Conservation (phyloP, 2,113 vertebrate species). For the Callocephalon fimbriatum region DNA sequence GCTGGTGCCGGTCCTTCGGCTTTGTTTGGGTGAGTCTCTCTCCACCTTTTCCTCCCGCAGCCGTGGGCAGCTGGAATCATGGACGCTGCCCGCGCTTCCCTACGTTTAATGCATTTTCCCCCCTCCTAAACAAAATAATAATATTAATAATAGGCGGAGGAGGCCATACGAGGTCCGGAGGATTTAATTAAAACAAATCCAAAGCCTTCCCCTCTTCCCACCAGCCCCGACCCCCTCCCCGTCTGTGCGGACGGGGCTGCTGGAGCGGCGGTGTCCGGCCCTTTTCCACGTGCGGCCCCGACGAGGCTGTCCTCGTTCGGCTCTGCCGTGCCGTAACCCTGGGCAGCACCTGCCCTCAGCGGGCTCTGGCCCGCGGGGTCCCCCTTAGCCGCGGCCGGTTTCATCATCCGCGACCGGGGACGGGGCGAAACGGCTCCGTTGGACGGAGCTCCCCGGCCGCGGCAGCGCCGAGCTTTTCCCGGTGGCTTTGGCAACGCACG, state of each 20-base stretch:
- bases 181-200: neutral
- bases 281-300: neutral
- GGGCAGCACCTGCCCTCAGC: neutral
- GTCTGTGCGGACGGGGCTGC: neutral
- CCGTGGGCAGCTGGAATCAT: neutral
- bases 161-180: too few species aligned
- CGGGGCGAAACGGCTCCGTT: neutral
- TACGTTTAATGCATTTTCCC: neutral
- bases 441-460: neutral
- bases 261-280: neutral
- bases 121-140: neutral
- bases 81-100: neutral
- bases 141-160: neutral
- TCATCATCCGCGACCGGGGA: neutral
- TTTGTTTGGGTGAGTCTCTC: neutral
- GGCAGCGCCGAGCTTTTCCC: slow-evolving; percentile 66
- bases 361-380: neutral
- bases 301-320: neutral
- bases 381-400: neutral
- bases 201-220: neutral
- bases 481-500: slow-evolving; percentile 69
- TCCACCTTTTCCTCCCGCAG: neutral
- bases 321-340: neutral
- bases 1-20: neutral
- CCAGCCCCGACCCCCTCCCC: neutral